A percentile compares a stretch with the other conserved stretches of the same genome.
Evolutionary conservation across 2,888 invertebrate genomes (phyloP).

Genomic region (Hecatera dysodea): DNA sequence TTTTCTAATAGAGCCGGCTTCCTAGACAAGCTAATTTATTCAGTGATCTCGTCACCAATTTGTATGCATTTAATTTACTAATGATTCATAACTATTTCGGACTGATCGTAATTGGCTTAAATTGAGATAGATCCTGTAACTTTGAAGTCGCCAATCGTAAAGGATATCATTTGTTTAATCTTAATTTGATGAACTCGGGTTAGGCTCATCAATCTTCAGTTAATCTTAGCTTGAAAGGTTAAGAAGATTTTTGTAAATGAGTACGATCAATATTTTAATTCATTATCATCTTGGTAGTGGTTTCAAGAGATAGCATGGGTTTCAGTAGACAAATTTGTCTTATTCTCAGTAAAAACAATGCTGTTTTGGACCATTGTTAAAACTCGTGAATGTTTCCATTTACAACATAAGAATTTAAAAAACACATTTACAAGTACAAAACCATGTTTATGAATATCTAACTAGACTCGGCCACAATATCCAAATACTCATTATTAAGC

Average conservation of each 20-base stretch:
- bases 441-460: not conserved
- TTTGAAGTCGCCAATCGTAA: not conserved
- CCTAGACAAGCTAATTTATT: constrained; percentile 13
- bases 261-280: not conserved
- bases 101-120: not conserved
- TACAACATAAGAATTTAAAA: not conserved
- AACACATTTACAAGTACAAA: not conserved
- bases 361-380: not conserved
- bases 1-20: constrained; percentile 8
- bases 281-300: not conserved
- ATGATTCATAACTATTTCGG: constrained; percentile 13
- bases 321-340: not conserved
- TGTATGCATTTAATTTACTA: constrained; percentile 2
- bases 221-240: not conserved
- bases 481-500: constrained; percentile 35
- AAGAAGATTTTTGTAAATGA: not conserved
- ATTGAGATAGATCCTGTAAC: not conserved
- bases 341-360: not conserved
- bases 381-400: not conserved
- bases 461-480: constrained; percentile 9
- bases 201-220: not conserved
- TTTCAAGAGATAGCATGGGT: not conserved
- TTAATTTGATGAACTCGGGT: not conserved
- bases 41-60: constrained; percentile 8
- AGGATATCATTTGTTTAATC: not conserved